A percentile compares a stretch with the other conserved stretches of the same genome.
Conservation (phyloP, 1,140 invertebrate genomes). For the Bombus pyrosoma region DNA sequence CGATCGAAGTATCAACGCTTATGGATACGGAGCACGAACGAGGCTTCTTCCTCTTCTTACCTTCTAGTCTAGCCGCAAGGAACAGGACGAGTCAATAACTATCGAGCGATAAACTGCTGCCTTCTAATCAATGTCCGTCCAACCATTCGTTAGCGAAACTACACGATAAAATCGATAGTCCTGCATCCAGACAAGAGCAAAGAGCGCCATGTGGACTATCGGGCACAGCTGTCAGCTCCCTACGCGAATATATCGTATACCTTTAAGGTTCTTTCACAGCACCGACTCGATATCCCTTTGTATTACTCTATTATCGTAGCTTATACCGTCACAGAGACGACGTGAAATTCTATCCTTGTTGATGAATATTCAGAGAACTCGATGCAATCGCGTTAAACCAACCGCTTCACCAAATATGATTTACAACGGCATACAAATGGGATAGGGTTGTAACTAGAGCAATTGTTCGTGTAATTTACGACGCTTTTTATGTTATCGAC, state of each 20-base stretch:
- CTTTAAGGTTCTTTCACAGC: slow-evolving; percentile 62
- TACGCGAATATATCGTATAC: slow-evolving; percentile 36
- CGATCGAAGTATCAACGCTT: slow-evolving; percentile 6
- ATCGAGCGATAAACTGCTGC: slow-evolving; percentile 46
- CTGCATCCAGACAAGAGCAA: slow-evolving; percentile 68
- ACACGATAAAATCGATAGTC: slow-evolving; percentile 75
- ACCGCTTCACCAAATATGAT: not conserved
- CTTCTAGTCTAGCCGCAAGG: not conserved
- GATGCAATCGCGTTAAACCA: not conserved
- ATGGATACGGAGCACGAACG: not conserved
- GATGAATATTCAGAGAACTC: slow-evolving; percentile 36
- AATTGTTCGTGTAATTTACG: not conserved
- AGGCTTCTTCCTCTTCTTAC: not conserved
- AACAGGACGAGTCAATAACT: slow-evolving; percentile 53
- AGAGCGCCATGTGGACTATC: slow-evolving; percentile 74
- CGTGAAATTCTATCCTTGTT: slow-evolving; percentile 30
- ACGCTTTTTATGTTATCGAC: not conserved
- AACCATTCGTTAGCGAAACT: slow-evolving; percentile 51
- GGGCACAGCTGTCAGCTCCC: slow-evolving; percentile 73
- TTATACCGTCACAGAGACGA: not conserved
- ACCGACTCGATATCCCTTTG: too few species aligned
- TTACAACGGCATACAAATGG: too few species aligned
- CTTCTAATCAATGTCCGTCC: slow-evolving; percentile 48
- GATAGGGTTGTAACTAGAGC: not conserved
- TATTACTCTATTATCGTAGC: not conserved